phyloP scores from a whole-genome alignment of 2,113 vertebrate genomes.

The Psophia crepitans region DNA sequence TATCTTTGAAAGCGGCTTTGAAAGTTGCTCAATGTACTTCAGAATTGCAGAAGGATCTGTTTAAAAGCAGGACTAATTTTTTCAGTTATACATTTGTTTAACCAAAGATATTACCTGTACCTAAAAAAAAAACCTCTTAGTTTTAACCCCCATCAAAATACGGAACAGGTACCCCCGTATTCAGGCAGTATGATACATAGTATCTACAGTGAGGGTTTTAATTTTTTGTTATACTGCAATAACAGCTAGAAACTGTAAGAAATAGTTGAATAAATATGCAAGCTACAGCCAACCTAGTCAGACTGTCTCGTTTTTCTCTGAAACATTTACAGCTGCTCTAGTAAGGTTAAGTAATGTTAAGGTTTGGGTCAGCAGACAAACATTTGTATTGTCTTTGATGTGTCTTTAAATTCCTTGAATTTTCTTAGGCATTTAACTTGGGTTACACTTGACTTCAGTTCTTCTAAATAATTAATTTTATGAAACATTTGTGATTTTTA shows the following conservation, averaged over 20 bases:
- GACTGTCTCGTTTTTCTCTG: not conserved
- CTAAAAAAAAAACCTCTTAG: not conserved
- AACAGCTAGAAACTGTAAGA: not conserved
- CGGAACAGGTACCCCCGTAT: not conserved
- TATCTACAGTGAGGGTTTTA: accelerated
- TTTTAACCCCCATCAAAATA: not conserved
- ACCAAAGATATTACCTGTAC: not conserved
- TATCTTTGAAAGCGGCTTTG: not conserved
- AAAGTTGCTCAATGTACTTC: not conserved
- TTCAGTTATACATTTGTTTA: not conserved
- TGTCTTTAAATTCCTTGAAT: not conserved
- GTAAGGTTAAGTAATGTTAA: too few relatives aligned
- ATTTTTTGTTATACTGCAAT: not conserved
- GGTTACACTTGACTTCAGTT: not conserved
- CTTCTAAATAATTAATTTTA: not conserved
- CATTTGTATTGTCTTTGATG: not conserved
- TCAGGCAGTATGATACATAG: not conserved
- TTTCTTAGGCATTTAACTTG: not conserved
- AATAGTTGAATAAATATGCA: not conserved
- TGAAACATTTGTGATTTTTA: not conserved
- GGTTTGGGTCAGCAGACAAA: not conserved
- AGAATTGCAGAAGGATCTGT: not conserved
- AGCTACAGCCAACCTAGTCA: not conserved
- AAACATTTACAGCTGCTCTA: not conserved
- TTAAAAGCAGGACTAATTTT: not conserved